Evolutionary conservation across 2,113 vertebrate species (phyloP).

Genomic region (Gobio gobio): DNA sequence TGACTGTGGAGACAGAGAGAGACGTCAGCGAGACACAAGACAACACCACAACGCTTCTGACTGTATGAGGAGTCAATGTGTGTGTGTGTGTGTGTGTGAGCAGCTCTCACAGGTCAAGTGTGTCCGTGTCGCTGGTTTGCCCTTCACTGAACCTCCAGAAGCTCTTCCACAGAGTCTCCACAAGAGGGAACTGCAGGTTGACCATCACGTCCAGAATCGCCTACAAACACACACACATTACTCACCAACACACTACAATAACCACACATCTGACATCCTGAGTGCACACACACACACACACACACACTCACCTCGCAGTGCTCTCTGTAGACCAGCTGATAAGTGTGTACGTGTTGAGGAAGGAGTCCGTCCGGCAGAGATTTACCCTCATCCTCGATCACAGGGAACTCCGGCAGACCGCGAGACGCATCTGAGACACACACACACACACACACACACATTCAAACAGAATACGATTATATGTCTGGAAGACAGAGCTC

Average conservation of each 20-base stretch:
- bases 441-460: not conserved
- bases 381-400: conserved; percentile 81
- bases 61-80: not conserved
- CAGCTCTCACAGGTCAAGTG: conserved; percentile 80
- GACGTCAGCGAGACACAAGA: not conserved
- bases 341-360: conserved; percentile 82
- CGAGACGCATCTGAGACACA: conserved; percentile 79
- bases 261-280: conserved; percentile 2
- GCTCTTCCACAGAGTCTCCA: conserved; percentile 92
- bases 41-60: not conserved
- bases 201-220: conserved; percentile 91
- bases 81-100: not conserved
- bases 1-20: conserved; percentile 70
- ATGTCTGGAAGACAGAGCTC: not conserved
- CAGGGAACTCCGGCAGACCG: conserved; percentile 83
- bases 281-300: not conserved
- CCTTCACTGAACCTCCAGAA: conserved; percentile 89
- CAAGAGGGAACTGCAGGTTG: conserved; percentile 90
- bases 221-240: conserved; percentile 64
- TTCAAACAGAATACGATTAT: not conserved
- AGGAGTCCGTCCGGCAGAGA: conserved; percentile 81
- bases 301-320: conserved; percentile 85
- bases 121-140: conserved; percentile 77
- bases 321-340: conserved; percentile 88
- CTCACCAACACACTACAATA: not conserved